phyloP scores from a whole-genome alignment of 1,140 invertebrate species.

The Cephus cinctus region DNA sequence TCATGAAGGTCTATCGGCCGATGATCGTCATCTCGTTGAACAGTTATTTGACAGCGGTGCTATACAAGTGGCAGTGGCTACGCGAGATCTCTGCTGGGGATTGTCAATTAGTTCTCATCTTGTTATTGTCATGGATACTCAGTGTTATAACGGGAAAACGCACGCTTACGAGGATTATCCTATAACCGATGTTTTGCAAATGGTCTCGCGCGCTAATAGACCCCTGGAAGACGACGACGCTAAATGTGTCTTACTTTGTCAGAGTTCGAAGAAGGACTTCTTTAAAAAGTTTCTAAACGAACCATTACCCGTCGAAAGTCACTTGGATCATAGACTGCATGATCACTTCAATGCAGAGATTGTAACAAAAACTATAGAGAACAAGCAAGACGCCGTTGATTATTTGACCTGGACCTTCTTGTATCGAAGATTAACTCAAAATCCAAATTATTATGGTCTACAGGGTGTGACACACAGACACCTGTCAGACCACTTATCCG shows the following conservation, averaged over 20 bases:
- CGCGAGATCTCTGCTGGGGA: slow-evolving; percentile 89
- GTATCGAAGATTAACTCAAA: slow-evolving; percentile 95
- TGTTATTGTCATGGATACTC: slow-evolving; percentile 97
- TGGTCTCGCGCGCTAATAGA: slow-evolving; percentile 91
- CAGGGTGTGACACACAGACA: slow-evolving; percentile 96
- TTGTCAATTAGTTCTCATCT: slow-evolving; percentile 87
- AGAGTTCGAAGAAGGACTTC: slow-evolving; percentile 97
- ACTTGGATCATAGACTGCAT: slow-evolving; percentile 94
- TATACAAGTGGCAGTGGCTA: slow-evolving; percentile 90
- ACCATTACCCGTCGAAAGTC: slow-evolving; percentile 95
- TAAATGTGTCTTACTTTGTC: slow-evolving; percentile 96
- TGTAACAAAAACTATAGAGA: slow-evolving; percentile 99
- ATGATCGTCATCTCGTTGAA: slow-evolving; percentile 87
- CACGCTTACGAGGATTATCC: slow-evolving; percentile 97
- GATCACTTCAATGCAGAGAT: slow-evolving; percentile 99
- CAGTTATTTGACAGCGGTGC: slow-evolving; percentile 91
- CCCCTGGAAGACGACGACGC: slow-evolving; percentile 91
- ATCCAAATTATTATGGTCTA: slow-evolving; percentile 99
- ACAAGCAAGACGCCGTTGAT: slow-evolving; percentile 99
- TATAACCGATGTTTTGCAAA: slow-evolving; percentile 95
- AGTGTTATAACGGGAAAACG: slow-evolving; percentile 93
- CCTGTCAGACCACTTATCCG: slow-evolving; percentile 97
- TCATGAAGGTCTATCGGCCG: slow-evolving; percentile 86
- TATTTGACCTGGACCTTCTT: slow-evolving; percentile 99
- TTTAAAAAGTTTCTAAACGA: slow-evolving; percentile 99